Evolutionary conservation across 2,888 invertebrate species (phyloP).

Genomic region (Muscina levida): DNA sequence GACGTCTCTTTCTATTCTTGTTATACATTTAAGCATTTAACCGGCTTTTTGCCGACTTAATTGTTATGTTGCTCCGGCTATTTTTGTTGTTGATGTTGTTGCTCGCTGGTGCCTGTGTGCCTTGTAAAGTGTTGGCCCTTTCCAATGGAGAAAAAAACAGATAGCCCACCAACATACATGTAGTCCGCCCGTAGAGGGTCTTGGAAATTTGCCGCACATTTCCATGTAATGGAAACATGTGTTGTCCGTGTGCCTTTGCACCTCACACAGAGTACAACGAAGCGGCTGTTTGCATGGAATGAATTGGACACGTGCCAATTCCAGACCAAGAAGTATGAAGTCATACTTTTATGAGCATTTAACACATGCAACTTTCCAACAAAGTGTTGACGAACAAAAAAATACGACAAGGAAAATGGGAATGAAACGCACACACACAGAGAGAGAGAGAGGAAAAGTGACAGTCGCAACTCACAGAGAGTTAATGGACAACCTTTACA

Average conservation of each 20-base stretch:
- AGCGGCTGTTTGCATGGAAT: constrained; percentile 44
- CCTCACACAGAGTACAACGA: constrained; percentile 5
- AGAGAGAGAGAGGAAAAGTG: constrained; percentile 1
- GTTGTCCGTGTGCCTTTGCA: neutral
- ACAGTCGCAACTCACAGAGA: no score
- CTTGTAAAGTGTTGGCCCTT: neutral
- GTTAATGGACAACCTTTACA: neutral
- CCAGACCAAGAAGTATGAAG: constrained; percentile 65
- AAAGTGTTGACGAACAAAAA: no score
- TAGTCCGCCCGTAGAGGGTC: neutral
- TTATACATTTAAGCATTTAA: constrained; percentile 19
- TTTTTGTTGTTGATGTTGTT: neutral
- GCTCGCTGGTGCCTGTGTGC: constrained; percentile 11
- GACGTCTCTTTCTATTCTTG: neutral
- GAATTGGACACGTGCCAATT: constrained; percentile 68
- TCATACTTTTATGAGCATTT: constrained; percentile 65
- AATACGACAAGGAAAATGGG: no score
- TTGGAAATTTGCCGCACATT: constrained; percentile 68
- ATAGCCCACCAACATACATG: neutral
- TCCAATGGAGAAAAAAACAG: neutral
- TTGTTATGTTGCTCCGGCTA: constrained; percentile 12
- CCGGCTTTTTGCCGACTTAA: constrained; percentile 30
- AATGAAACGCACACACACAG: neutral
- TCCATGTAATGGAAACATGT: constrained; percentile 50
- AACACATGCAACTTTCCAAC: constrained; percentile 5